Evolutionary conservation across 2,113 vertebrate species (phyloP).

Genomic region (Microtus montanus): DNA sequence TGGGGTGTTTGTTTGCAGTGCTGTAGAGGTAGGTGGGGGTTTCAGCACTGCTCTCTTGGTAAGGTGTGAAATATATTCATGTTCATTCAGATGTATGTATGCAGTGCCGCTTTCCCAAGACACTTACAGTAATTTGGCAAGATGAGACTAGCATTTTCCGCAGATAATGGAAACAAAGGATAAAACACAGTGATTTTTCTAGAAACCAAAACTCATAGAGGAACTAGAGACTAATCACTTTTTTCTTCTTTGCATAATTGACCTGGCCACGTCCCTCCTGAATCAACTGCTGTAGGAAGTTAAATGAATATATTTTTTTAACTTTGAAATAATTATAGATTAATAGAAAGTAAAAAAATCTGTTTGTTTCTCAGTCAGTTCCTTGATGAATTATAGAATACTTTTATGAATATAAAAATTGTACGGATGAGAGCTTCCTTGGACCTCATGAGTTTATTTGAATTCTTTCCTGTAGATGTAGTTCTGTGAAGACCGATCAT

Average conservation of each 20-base stretch:
- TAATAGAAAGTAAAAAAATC: not conserved
- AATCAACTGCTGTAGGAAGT: not conserved
- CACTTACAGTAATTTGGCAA: conserved; percentile 33
- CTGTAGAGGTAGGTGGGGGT: not conserved
- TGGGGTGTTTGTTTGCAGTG: conserved; percentile 53
- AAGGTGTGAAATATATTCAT: conserved; percentile 38
- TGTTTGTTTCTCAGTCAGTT: not conserved
- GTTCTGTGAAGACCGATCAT: not conserved
- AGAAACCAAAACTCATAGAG: not conserved
- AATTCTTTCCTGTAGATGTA: not conserved
- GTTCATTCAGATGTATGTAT: conserved; percentile 22
- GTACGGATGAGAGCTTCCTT: not conserved
- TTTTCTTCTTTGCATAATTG: not conserved
- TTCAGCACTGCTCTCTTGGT: conserved; percentile 7
- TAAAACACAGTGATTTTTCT: not conserved
- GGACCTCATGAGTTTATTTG: not conserved
- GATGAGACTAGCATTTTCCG: not conserved
- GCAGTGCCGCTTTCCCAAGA: not conserved
- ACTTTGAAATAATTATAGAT: not conserved
- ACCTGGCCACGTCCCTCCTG: not conserved
- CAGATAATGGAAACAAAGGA: not conserved
- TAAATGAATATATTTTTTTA: not conserved
- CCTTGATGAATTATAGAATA: not conserved
- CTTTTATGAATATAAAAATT: not conserved
- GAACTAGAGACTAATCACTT: not conserved